phyloP scores from a whole-genome alignment of 2,113 vertebrate species.

The Carassius gibelio region DNA sequence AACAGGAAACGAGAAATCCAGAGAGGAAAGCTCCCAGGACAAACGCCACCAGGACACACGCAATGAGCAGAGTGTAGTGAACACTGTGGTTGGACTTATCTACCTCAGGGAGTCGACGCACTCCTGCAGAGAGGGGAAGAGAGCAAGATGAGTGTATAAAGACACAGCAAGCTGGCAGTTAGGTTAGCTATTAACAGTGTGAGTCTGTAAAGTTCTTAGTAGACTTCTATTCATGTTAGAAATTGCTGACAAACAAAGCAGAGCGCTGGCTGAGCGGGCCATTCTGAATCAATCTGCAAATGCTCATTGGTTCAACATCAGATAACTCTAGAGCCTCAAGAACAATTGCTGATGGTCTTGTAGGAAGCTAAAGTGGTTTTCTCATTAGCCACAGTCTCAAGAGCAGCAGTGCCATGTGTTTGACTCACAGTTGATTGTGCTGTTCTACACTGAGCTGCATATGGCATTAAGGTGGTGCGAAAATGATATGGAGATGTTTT shows the following conservation, averaged over 20 bases:
- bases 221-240: conserved; percentile 11
- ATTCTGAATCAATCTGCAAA: background rate
- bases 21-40: conserved; percentile 86
- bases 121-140: conserved; percentile 70
- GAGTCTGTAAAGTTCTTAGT: background rate
- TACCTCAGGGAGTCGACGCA: conserved; percentile 75
- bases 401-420: background rate
- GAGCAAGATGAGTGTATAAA: conserved; percentile 35
- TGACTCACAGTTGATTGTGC: conserved; percentile 23
- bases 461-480: conserved; percentile 23
- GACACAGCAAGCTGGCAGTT: conserved; percentile 14
- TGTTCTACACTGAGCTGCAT: background rate
- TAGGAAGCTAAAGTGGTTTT: conserved; percentile 16
- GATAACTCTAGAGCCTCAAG: conserved; percentile 9
- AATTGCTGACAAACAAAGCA: conserved; percentile 24
- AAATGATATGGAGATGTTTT: conserved; percentile 28
- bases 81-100: conserved; percentile 78
- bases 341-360: conserved; percentile 25
- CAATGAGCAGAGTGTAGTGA: conserved; percentile 84
- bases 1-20: conserved; percentile 87
- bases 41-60: conserved; percentile 84
- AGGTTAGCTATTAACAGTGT: conserved; percentile 11
- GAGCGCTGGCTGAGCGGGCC: background rate
- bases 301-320: background rate
- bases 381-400: conserved; percentile 22